These are phyloP conservation scores for Oasisia sp. DNA, from an alignment of 2,888 invertebrate species.

Conservation along the genomic window DNA sequence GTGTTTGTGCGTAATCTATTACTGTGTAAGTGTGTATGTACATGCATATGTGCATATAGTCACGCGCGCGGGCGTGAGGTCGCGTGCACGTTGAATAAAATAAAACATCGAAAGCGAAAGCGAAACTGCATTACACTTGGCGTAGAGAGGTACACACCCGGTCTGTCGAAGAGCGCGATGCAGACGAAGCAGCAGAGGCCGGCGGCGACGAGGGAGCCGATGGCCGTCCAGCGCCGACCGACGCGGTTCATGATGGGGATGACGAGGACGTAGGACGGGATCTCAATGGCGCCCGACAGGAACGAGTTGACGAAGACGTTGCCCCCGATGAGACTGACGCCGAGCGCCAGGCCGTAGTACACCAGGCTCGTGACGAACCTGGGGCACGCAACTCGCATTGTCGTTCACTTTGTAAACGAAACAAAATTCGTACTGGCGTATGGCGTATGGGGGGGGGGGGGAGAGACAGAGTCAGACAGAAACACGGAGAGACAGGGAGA, in stretches of 20 bases:
- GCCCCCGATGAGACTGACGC: conserved; percentile 33
- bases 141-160: not conserved
- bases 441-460: no score
- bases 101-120: no score
- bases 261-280: conserved; percentile 28
- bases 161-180: conserved; percentile 31
- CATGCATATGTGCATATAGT: not conserved
- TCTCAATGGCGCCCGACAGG: conserved; percentile 34
- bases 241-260: conserved; percentile 20
- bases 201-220: conserved; percentile 24
- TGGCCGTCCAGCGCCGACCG: conserved; percentile 27
- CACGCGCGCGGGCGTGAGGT: no score
- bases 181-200: conserved; percentile 28
- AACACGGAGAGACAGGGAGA: no score
- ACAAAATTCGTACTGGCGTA: no score
- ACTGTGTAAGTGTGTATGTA: not conserved
- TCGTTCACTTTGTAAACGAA: no score
- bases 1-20: not conserved
- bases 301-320: conserved; percentile 36
- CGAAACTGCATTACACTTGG: no score
- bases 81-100: no score
- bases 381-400: not conserved
- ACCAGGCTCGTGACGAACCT: conserved; percentile 37
- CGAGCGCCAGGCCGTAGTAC: conserved; percentile 36
- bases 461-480: no score